Conservation (phyloP, 2,797 vertebrate species). For the Hippocampus kuda region DNA sequence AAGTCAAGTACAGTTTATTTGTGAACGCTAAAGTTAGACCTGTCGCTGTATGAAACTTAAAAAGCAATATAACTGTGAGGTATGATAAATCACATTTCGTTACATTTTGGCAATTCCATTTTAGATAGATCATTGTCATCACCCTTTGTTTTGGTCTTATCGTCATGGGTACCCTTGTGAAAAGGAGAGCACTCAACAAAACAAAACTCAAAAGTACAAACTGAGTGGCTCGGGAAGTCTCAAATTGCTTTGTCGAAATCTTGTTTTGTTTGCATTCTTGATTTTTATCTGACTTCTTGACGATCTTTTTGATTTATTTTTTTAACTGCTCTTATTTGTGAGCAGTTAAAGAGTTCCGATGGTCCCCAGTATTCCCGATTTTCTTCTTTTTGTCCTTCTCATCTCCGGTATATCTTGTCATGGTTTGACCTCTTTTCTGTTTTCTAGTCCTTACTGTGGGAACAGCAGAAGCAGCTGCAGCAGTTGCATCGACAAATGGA, state of each 20-base stretch:
- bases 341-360: neutral
- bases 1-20: neutral
- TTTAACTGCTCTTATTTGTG: neutral
- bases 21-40: neutral
- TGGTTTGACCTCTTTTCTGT: neutral
- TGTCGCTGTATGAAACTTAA: neutral
- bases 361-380: neutral
- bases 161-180: neutral
- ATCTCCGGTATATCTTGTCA: neutral
- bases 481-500: slow-evolving; percentile 78
- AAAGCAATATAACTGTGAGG: neutral
- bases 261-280: neutral
- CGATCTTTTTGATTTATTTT: neutral
- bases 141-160: neutral
- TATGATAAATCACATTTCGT: neutral
- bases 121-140: neutral
- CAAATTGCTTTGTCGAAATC: neutral
- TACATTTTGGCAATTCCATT: neutral
- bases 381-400: neutral
- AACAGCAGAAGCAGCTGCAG: slow-evolving; percentile 81
- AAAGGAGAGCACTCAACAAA: neutral
- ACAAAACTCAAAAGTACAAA: neutral
- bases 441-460: slow-evolving; percentile 80
- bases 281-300: neutral
- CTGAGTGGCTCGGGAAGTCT: neutral